Evolutionary conservation across 2,797 vertebrate genomes (phyloP).

Genomic region (Bradypus variegatus): DNA sequence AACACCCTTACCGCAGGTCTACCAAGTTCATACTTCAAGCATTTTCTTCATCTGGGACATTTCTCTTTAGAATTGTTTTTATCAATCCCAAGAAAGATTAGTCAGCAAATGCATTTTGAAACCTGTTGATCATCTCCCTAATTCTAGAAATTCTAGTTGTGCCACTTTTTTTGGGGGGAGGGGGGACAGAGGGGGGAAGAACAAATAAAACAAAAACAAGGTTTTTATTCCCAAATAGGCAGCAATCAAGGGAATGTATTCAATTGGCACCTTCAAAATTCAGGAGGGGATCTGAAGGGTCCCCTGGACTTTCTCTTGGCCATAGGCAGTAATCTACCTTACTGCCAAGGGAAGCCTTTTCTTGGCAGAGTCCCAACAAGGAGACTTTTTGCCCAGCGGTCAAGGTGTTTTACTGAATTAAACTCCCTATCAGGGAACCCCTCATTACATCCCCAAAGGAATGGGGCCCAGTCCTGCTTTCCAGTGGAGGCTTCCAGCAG

Average conservation of each 20-base stretch:
- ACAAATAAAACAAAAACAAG: not conserved
- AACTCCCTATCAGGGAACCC: not conserved
- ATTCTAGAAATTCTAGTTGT: constrained; percentile 17
- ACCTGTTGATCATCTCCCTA: constrained; percentile 6
- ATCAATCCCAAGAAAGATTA: not conserved
- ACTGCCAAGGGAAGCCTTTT: not conserved
- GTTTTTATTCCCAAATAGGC: not conserved
- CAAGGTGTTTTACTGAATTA: not conserved
- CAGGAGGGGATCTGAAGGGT: not conserved
- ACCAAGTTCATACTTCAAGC: not conserved
- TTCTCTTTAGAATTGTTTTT: constrained; percentile 34
- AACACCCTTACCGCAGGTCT: not conserved
- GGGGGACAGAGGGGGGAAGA: no score
- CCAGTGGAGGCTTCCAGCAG: not conserved
- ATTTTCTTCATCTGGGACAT: not conserved
- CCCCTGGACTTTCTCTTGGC: not conserved
- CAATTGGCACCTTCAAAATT: constrained; percentile 30
- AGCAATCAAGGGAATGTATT: constrained; percentile 44
- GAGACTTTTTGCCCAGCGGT: not conserved
- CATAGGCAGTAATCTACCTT: not conserved
- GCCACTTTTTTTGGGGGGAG: no score
- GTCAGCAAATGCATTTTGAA: constrained; percentile 31
- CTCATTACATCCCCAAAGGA: not conserved
- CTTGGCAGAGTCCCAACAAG: not conserved
- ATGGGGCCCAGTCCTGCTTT: not conserved